Evolutionary conservation across 2,113 vertebrate genomes (phyloP), one percentile per base, ranked within the genome.

Genomic region (Misgurnus anguillicaudatus): DNA sequence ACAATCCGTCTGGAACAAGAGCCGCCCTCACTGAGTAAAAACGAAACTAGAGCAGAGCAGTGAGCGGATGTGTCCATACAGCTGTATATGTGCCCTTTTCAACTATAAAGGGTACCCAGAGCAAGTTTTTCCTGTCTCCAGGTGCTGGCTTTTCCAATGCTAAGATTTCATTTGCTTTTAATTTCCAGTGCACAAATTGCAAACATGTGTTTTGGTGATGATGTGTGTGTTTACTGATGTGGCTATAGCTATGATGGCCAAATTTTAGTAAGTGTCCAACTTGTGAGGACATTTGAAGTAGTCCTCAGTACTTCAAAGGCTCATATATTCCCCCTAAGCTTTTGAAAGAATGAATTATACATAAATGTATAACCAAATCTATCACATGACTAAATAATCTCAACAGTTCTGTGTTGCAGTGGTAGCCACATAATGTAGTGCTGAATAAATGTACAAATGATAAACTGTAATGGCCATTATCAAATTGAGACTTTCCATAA

Each of bases 11-110:
- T n/a, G 51, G 39, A 47, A 75, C 53, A 57, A 57, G 53, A 19
- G 53, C 6, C 17, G 31, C 73, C 64, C 58, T 75, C 11, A 38
- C 73, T 63, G 41, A 61, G 41, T 45, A 41, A 61, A 41, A 4
- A 7, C 38, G 57, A 14, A 74, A 58, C n/a, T 14, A 19, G 21
- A 74, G 71, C 39, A 3, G 41, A 64, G 58, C 38, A 60, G 17
- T 41, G 60, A 51, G 17, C 39, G 21, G 73, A 63, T 64, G 39
- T 71, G 57, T 79, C 60, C n/a, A 79, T 42, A 63, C 36, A 53
- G 58, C 67, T 79, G 67, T 64, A 60, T 64, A 72, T 63, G 72
- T 41, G 58, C 31, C 21, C 57, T 71, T 31, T 79, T 21, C 16
- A 38, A 19, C 55, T 47, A 61, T 53, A 63, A 70, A 71, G 42